These are phyloP conservation scores for Proterorhinus semilunaris DNA, from an alignment of 2,113 vertebrate genomes.

Conservation along the genomic window DNA sequence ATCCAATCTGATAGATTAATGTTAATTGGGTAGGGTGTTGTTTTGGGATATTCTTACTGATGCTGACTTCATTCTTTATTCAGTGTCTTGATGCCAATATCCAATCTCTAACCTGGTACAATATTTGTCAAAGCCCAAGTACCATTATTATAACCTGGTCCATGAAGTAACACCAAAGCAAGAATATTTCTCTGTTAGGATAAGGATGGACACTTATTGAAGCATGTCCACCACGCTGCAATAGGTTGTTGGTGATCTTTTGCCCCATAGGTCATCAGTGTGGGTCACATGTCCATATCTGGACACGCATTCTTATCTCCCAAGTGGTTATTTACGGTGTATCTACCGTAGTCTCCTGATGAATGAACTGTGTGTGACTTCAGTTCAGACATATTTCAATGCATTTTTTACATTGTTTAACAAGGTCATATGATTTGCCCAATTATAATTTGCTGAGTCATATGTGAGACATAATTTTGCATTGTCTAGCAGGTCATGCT, in stretches of 20 bases:
- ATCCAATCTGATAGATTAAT: too few species aligned
- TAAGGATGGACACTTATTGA: too few species aligned
- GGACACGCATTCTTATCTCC: slow-evolving; percentile 31
- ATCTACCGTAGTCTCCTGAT: background rate
- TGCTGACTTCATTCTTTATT: too few species aligned
- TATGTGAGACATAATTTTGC: too few species aligned
- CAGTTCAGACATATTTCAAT: background rate
- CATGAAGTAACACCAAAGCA: slow-evolving; percentile 18
- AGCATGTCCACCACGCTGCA: slow-evolving; percentile 15
- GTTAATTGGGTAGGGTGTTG: too few species aligned
- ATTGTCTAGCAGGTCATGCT: too few species aligned
- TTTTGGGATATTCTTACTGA: too few species aligned
- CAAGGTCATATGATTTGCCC: background rate
- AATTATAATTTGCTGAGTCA: background rate
- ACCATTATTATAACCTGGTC: background rate
- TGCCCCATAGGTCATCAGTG: slow-evolving; percentile 32
- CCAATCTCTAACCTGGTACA: background rate
- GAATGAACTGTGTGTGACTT: background rate
- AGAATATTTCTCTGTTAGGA: slow-evolving; percentile 13
- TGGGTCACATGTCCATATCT: slow-evolving; percentile 23
- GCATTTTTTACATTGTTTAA: background rate
- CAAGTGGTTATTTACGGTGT: slow-evolving; percentile 37
- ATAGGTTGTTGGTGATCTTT: slow-evolving; percentile 40
- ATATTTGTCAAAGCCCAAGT: too few species aligned
- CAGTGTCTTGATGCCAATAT: background rate